Percentiles rank a stretch among this genome's conserved stretches.
Conservation (phyloP, 2,888 invertebrate genomes). For the Eupithecia subfuscata region DNA sequence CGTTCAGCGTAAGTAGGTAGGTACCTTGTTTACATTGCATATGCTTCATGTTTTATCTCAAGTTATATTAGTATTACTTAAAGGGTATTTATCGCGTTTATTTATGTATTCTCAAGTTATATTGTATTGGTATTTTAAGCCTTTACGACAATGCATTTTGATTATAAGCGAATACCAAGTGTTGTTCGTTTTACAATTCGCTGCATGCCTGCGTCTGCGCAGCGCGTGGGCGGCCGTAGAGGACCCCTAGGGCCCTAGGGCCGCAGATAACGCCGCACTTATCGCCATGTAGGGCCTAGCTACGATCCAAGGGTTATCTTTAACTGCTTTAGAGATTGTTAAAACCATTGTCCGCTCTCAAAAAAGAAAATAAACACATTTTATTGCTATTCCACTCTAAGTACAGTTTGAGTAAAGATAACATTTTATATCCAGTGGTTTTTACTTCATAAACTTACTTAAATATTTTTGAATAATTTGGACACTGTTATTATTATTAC, state of each 20-base stretch:
- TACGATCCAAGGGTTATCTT: conserved; percentile 40
- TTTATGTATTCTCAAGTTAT: neutral
- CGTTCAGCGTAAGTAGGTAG: too few relatives aligned
- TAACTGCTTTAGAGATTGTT: conserved; percentile 31
- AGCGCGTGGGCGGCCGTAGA: conserved; percentile 28
- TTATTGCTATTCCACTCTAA: conserved; percentile 2
- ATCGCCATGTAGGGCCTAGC: conserved; percentile 28
- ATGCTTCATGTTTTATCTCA: too few relatives aligned
- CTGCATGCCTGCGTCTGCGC: conserved; percentile 6
- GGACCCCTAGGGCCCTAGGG: conserved; percentile 30
- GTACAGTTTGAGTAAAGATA: neutral
- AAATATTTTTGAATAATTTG: too few relatives aligned
- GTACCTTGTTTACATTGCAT: too few relatives aligned
- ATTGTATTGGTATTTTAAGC: neutral
- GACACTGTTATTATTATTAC: too few relatives aligned
- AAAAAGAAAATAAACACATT: conserved; percentile 24
- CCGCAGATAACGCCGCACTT: conserved; percentile 25
- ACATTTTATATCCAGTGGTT: neutral
- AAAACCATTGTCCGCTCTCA: conserved; percentile 28
- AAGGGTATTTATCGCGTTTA: too few relatives aligned
- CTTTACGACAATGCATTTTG: neutral
- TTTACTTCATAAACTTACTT: neutral
- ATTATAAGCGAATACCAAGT: neutral
- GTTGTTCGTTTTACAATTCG: conserved; percentile 19
- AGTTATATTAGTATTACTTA: too few relatives aligned